These are phyloP conservation scores for Troilus luridus DNA, from an alignment of 2,888 invertebrate genomes.

Conservation along the genomic window DNA sequence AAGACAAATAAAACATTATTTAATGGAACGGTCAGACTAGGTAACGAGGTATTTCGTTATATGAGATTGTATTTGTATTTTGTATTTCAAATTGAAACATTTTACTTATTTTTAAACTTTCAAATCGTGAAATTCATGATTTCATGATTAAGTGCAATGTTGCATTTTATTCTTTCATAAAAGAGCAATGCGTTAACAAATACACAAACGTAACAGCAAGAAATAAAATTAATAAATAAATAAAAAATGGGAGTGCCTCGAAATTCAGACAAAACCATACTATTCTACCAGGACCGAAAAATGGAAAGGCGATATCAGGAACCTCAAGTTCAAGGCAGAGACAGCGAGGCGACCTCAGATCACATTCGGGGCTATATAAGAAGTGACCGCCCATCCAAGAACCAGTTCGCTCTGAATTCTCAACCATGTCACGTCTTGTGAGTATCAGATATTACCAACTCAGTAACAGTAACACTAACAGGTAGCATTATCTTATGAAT, in stretches of 20 bases:
- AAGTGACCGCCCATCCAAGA: background rate
- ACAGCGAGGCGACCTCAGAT: background rate
- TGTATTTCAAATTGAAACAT: too few species aligned
- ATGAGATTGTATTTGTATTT: too few species aligned
- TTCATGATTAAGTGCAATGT: too few species aligned
- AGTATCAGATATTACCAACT: background rate
- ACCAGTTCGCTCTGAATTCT: background rate
- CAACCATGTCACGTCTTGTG: slow-evolving; percentile 42
- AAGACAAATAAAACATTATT: too few species aligned
- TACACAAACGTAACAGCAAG: too few species aligned
- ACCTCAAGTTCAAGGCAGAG: background rate
- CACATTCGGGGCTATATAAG: slow-evolving; percentile 36
- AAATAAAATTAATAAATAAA: too few species aligned
- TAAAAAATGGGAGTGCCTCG: background rate
- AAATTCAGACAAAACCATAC: background rate
- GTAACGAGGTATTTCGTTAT: too few species aligned
- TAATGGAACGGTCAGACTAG: too few species aligned
- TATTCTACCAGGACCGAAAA: background rate
- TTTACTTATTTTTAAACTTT: too few species aligned
- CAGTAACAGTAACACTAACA: background rate
- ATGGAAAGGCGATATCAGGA: background rate
- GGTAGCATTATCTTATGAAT: background rate
- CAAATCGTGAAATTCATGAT: too few species aligned
- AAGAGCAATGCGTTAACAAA: too few species aligned
- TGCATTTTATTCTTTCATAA: too few species aligned